Conservation (phyloP, 2,797 vertebrate species). For the Pseudomugil tenellus region DNA sequence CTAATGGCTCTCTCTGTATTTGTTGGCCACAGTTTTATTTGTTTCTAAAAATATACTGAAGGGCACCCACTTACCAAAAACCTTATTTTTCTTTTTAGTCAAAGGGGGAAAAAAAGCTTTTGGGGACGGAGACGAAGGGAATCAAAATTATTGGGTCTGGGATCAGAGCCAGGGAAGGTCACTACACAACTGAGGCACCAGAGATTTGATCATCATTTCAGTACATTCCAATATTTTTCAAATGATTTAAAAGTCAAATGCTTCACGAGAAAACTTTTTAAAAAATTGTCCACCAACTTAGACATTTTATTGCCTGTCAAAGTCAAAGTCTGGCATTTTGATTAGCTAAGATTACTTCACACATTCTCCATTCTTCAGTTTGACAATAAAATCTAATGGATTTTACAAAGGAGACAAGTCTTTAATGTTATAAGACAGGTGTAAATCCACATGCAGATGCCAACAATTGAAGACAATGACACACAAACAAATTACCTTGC, state of each 20-base stretch:
- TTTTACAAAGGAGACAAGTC: slow-evolving; percentile 17
- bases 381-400: slow-evolving; percentile 1
- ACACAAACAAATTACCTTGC: slow-evolving; percentile 69
- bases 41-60: slow-evolving; percentile 31
- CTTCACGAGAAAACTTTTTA: slow-evolving; percentile 14
- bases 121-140: slow-evolving; percentile 18
- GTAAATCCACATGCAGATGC: slow-evolving; percentile 17
- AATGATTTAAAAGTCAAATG: slow-evolving; percentile 27
- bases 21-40: slow-evolving; percentile 37
- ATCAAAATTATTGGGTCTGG: slow-evolving; percentile 22
- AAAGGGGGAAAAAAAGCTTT: slow-evolving; percentile 37
- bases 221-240: slow-evolving; percentile 28
- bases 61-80: slow-evolving; percentile 27
- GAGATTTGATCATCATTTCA: slow-evolving; percentile 25
- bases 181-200: slow-evolving; percentile 16
- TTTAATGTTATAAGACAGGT: slow-evolving; percentile 26
- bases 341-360: slow-evolving; percentile 38
- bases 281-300: slow-evolving; percentile 12
- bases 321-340: slow-evolving; percentile 16
- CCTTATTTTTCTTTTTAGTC: neutral
- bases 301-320: slow-evolving; percentile 28
- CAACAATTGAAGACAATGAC: slow-evolving; percentile 68
- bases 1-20: slow-evolving; percentile 53
- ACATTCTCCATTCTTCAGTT: slow-evolving; percentile 26
- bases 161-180: slow-evolving; percentile 39